Evolutionary conservation across 2,888 invertebrate species (phyloP), one percentile per base, ranked within the genome.

Genomic region (Julus scanicus): DNA sequence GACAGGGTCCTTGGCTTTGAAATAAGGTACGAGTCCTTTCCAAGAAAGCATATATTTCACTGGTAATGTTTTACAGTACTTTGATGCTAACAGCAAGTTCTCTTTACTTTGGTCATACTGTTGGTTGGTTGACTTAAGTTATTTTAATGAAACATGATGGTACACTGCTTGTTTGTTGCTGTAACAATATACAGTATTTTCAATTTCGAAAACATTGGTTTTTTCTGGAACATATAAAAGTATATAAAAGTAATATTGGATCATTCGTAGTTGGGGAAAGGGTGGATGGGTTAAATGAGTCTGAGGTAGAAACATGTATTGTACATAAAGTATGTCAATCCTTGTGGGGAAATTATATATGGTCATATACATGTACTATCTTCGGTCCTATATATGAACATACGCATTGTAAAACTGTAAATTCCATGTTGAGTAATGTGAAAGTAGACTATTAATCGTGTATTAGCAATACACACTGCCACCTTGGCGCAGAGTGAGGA

Each of bases 71-170:
- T 8, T 71, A 20, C 9, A 29, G 11, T 71, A 11, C 71, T 20
- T n/a, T 8, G 3, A 71, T 80, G 13, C 37, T 80, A 80, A 80
- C 80, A 29, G 29, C 80, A 80, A 80, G 13, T 80, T 80, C 80
- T 11, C 13, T 29, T 29, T 29, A 71, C 29, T 71, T 29, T 37
- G 2, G 37, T 6, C 13, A 29, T 37, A 15, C 13, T 37, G 37
- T 80, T 37, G 29, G 80, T 80, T 80, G 80, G 29, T 80, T 80
- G 37, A 13, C 37, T 80, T 13, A 80, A 80, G 80, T 80, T 80
- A 80, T 29, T 80, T 29, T 37, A 80, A 80, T 80, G 80, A 80
- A 37, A 29, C 29, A 11, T 37, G 13, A 1, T 37, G 20, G 2
- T 15, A 29, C 37, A 80, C 29, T 37, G 80, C 37, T 37, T 29